Conservation (phyloP, 2,113 vertebrate genomes). For the Madoqua kirkii region DNA sequence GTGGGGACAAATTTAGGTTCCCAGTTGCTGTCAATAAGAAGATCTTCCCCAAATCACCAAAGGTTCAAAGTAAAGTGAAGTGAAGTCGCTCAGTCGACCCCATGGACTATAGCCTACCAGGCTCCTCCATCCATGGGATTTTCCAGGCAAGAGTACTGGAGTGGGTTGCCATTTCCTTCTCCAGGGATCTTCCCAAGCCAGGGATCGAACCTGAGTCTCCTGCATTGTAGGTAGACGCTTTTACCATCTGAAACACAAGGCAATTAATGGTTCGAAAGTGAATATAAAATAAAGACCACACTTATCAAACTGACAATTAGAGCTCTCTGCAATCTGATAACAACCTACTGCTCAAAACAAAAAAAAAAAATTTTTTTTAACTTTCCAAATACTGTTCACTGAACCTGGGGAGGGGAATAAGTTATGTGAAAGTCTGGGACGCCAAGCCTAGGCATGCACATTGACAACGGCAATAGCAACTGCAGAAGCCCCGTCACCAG, state of each 20-base stretch:
- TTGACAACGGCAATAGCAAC: too few species aligned
- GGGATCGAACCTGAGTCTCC: background rate
- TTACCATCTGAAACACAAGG: background rate
- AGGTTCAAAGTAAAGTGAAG: background rate
- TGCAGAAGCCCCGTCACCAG: constrained; percentile 87
- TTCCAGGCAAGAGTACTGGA: background rate
- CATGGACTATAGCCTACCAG: background rate
- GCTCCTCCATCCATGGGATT: background rate
- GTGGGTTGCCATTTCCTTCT: background rate
- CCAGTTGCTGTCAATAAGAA: background rate
- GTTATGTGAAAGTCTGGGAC: background rate
- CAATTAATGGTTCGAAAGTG: background rate
- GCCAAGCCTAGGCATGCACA: constrained; percentile 62
- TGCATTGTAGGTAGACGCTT: background rate
- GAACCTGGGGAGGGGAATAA: background rate
- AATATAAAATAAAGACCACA: background rate
- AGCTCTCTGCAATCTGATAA: background rate
- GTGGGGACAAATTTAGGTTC: background rate
- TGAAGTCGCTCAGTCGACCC: background rate
- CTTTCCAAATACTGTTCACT: constrained; percentile 42
- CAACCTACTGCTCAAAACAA: background rate
- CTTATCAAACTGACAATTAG: background rate
- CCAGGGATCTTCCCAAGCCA: background rate
- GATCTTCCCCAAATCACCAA: background rate
- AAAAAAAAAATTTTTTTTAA: background rate